Conservation (phyloP, 2,113 vertebrate species). For the Cottus gobio region DNA sequence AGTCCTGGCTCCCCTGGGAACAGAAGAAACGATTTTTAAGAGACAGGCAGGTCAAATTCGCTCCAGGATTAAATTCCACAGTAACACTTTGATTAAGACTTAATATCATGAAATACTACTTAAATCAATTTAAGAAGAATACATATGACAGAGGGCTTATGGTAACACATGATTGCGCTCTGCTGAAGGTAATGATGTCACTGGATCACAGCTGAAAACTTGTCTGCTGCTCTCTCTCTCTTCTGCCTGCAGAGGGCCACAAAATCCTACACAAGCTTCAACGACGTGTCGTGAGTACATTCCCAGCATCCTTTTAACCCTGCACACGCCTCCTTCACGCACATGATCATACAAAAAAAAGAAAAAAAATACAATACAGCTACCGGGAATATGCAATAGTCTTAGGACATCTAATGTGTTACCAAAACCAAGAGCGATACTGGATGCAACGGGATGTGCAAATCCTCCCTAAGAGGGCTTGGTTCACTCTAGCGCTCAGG, state of each 20-base stretch:
- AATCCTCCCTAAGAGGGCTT: constrained; percentile 6
- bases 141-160: constrained; percentile 25
- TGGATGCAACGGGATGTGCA: background rate
- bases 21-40: constrained; percentile 17
- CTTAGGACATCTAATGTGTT: constrained; percentile 22
- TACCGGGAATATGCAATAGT: constrained; percentile 7
- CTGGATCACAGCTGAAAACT: constrained; percentile 9
- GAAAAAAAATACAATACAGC: background rate
- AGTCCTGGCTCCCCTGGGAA: constrained; percentile 94
- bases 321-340: constrained; percentile 44
- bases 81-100: constrained; percentile 17
- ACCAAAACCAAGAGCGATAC: constrained; percentile 13
- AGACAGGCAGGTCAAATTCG: constrained; percentile 2
- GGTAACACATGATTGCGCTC: background rate
- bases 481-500: constrained; percentile 36
- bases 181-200: constrained; percentile 56
- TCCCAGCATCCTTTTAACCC: constrained; percentile 39
- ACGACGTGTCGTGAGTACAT: constrained; percentile 57
- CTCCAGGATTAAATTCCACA: constrained; percentile 3
- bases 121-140: constrained; percentile 22
- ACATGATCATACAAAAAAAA: constrained; percentile 19
- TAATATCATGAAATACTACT: background rate
- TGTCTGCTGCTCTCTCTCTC: constrained; percentile 22
- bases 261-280: constrained; percentile 38
- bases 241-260: constrained; percentile 77